Evolutionary conservation across 2,797 vertebrate genomes (phyloP).

Genomic region (Novumbra hubbsi): DNA sequence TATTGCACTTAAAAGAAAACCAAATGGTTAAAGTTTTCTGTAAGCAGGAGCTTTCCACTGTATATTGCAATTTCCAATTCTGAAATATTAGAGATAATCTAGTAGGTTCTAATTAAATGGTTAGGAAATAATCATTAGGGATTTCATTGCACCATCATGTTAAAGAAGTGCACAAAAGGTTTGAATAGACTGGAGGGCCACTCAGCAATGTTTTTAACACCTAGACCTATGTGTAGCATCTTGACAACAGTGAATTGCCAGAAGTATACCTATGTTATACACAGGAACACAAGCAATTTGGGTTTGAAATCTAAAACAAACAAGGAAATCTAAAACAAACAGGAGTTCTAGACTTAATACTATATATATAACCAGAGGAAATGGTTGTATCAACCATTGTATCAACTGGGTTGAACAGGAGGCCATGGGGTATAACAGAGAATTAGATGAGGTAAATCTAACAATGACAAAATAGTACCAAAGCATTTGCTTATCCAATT

Average conservation of each 20-base stretch:
- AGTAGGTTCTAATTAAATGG: not conserved
- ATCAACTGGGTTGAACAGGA: not conserved
- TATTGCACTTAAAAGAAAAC: not conserved
- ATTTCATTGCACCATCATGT: not conserved
- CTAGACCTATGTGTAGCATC: not conserved
- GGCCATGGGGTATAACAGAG: not conserved
- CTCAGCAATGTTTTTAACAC: not conserved
- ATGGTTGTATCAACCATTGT: not conserved
- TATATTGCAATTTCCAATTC: not conserved
- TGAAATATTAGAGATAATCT: not conserved
- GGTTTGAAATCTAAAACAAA: not conserved
- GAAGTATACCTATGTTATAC: not conserved
- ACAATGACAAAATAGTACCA: constrained; percentile 10
- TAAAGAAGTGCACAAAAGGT: not conserved
- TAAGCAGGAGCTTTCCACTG: not conserved
- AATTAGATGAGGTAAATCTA: constrained; percentile 1
- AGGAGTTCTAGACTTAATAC: not conserved
- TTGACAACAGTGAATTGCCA: not conserved
- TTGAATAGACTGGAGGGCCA: not conserved
- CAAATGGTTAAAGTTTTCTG: not conserved
- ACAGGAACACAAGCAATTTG: not conserved
- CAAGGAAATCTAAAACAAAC: not conserved
- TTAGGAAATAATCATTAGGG: not conserved
- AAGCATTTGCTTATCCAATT: not conserved
- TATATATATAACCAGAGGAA: not conserved